phyloP scores from a whole-genome alignment of 2,113 vertebrate species.

The Synchiropus splendidus region DNA sequence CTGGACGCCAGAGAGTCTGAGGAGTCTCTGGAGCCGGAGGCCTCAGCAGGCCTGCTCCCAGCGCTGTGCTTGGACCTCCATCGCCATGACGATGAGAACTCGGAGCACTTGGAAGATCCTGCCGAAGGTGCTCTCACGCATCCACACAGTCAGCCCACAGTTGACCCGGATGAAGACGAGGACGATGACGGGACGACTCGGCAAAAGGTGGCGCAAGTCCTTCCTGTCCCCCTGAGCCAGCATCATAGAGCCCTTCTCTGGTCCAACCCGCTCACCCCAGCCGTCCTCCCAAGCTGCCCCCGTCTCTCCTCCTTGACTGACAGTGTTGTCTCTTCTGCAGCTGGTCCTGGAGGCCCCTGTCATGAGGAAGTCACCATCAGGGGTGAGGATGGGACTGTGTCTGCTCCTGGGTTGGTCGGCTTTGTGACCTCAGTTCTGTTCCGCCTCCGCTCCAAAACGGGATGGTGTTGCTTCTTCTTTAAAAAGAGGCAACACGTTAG shows the following conservation, averaged over 20 bases:
- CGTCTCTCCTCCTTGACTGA: neutral
- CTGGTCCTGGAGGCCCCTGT: conserved; percentile 20
- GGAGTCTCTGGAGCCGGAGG: neutral
- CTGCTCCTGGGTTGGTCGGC: no score
- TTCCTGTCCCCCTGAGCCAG: neutral
- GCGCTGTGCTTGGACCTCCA: neutral
- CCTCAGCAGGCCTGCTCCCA: neutral
- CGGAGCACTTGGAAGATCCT: conserved; percentile 2
- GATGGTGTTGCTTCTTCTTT: no score
- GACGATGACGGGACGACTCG: conserved; percentile 11
- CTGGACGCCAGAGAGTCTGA: conserved; percentile 22
- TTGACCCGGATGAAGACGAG: conserved; percentile 9
- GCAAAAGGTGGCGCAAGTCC: conserved; percentile 34
- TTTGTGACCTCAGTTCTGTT: no score
- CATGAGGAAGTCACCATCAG: conserved; percentile 37
- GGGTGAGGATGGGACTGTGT: conserved; percentile 20
- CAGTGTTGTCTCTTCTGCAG: neutral
- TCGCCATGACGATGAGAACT: conserved; percentile 16
- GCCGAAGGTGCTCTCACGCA: no score
- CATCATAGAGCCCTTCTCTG: neutral
- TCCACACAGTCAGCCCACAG: no score
- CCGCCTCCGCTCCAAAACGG: no score
- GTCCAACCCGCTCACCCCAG: no score
- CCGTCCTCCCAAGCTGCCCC: no score
- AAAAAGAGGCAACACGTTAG: no score